A percentile compares a stretch with the other conserved stretches of the same genome.
phyloP scores from a whole-genome alignment of 2,888 invertebrate genomes.

The Microctonus hyperodae region DNA sequence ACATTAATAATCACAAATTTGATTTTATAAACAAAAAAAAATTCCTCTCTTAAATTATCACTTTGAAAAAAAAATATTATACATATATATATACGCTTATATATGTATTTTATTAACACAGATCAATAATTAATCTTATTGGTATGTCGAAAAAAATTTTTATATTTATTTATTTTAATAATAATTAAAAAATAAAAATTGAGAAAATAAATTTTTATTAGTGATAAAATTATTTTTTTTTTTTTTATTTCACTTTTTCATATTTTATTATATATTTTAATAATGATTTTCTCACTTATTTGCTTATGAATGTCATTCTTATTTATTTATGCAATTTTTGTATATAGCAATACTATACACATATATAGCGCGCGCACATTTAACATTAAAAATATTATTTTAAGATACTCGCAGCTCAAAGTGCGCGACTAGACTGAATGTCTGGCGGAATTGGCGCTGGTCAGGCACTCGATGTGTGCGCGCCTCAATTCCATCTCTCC shows the following conservation, averaged over 20 bases:
- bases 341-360: neutral
- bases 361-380: neutral
- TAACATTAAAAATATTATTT: neutral
- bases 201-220: neutral
- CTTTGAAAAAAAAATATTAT: no score
- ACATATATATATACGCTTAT: no score
- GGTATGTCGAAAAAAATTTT: no score
- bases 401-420: slow-evolving; percentile 42
- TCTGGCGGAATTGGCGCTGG: slow-evolving; percentile 49
- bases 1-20: neutral
- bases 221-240: neutral
- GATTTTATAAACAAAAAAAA: neutral
- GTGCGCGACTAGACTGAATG: slow-evolving; percentile 61
- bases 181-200: neutral
- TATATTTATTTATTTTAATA: no score
- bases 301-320: neutral
- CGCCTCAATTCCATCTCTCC: slow-evolving; percentile 20
- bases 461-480: slow-evolving; percentile 12
- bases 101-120: no score
- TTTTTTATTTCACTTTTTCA: neutral
- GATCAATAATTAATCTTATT: no score
- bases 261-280: no score
- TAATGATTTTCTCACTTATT: neutral
- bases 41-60: neutral
- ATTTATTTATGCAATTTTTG: neutral